Base-by-base conservation (phyloP, 2,888 invertebrate genomes). In the Tillus elongatus region DNA sequence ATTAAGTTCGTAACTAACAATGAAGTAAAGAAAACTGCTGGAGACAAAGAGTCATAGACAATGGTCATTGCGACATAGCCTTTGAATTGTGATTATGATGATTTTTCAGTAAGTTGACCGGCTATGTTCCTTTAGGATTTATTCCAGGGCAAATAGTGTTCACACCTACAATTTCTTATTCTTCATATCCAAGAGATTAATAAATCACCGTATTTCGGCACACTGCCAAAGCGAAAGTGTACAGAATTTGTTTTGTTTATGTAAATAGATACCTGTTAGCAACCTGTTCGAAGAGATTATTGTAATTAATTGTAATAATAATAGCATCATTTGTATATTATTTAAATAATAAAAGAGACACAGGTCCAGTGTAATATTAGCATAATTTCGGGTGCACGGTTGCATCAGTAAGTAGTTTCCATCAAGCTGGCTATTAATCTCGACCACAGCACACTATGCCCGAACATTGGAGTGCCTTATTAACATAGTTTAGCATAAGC, bases 401-500 rank as follows among this genome's bases (percentile, higher is more conserved):
- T 13, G 27, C 43, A 38, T 44, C 41, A 33, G 36, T 40, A 35
- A 42, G 45, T 37, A 40, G 43, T 44, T 37, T 35, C 35, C 35
- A 37, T 8, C 6, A 8, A 32, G 43, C 42, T 40, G 40, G 41
- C 43, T 40, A 49, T 49, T 49, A 49, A 49, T 49, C 49, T 46
- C 44, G 24, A n/a, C 24, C n/a, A n/a, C n/a, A n/a, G n/a, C n/a
- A n/a, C n/a, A n/a, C n/a, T n/a, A 19, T 19, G 24, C 6, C n/a
- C 24, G 24, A 19, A n/a, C n/a, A n/a, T n/a, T n/a, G n/a, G n/a
- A n/a, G n/a, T n/a, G 6, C 24, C 6, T 19, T 6, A 56, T 56
- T 56, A 52, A 51, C 56, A 55, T 56, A 55, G 54, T 56, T 56
- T 55, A 53, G 51, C 56, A 56, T 56, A 56, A 55, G 56, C 53